Evolutionary conservation across 2,113 vertebrate species (phyloP).

Genomic region (Mesocricetus auratus): DNA sequence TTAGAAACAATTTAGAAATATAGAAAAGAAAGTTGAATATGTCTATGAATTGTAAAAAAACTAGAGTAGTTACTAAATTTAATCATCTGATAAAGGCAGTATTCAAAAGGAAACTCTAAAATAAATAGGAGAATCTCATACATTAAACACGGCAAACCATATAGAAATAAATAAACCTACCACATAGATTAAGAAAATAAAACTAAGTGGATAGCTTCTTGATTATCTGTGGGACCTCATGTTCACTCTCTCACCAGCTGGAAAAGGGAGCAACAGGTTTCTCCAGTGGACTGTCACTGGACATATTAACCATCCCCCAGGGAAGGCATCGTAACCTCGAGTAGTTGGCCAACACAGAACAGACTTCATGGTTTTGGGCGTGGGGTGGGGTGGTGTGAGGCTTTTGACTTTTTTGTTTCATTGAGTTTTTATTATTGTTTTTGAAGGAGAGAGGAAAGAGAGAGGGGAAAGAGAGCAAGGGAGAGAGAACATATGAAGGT

Average conservation of each 20-base stretch:
- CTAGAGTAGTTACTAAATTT: not conserved
- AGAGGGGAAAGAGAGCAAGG: not conserved
- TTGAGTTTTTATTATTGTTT: not conserved
- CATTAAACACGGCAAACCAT: not conserved
- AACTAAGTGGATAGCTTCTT: not conserved
- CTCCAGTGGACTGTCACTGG: not conserved
- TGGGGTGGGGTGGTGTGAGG: not conserved
- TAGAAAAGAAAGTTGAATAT: not conserved
- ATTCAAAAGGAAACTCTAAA: conserved; percentile 37
- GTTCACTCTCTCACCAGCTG: not conserved
- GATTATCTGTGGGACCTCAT: not conserved
- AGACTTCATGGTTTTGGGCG: not conserved
- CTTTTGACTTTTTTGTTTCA: not conserved
- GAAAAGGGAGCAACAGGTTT: not conserved
- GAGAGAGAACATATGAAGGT: not conserved
- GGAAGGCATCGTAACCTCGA: not conserved
- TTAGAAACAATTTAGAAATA: conserved; percentile 19
- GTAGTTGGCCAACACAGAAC: not conserved
- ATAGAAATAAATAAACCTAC: not conserved
- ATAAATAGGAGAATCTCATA: not conserved
- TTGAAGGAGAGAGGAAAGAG: not conserved
- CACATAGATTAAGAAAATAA: not conserved
- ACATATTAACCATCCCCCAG: not conserved
- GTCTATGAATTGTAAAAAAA: not conserved
- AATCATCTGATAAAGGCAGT: not conserved